Evolutionary conservation across 2,797 vertebrate genomes (phyloP), one percentile per base, ranked within the genome.

Genomic region (Remorina albescens): DNA sequence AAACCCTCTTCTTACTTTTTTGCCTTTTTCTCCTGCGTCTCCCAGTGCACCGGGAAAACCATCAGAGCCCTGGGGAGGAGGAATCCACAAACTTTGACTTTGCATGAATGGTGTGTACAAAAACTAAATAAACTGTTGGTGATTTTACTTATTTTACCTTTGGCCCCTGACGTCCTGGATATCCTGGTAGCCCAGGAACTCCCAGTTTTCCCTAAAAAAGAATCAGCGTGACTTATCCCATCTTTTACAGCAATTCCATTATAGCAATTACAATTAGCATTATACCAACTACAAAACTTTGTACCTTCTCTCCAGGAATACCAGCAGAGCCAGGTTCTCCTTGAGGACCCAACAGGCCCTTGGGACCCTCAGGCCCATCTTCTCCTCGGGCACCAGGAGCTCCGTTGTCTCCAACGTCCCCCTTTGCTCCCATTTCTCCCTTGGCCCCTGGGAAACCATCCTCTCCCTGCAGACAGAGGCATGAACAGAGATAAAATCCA

Each of bases 371-470:
- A 0, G 96, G 95, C 1, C 98, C 98, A 8, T 99, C 97, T 83
- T 99, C 98, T 10, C 98, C 98, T 26, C 96, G 89, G 8, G 90
- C 92, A 0, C 98, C 98, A 1, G 73, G 8, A 6, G 88, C 89
- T 11, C 98, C 98, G 0, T 96, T 91, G 80, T 99, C 97, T 26
- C 98, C 98, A 88, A 21, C 42, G 51, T 99, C 98, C 18, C 98
- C 98, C 79, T 99, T 99, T 72, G 92, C 91, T 80, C 98, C 98
- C 96, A 98, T 96, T 83, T 99, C 98, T 0, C 98, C 98, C 87
- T 99, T 99, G 75, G 96, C 95, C 15, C 98, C 98, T 0, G 96
- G 96, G 86, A 99, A 99, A 26, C 98, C 98, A 7, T 99, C 98
- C 93, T 99, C 98, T 78, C 98, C 98, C 98, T 99, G 76, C 18